These are phyloP conservation scores for Dicycla oo DNA, from an alignment of 2,888 invertebrate species.

Conservation along the genomic window DNA sequence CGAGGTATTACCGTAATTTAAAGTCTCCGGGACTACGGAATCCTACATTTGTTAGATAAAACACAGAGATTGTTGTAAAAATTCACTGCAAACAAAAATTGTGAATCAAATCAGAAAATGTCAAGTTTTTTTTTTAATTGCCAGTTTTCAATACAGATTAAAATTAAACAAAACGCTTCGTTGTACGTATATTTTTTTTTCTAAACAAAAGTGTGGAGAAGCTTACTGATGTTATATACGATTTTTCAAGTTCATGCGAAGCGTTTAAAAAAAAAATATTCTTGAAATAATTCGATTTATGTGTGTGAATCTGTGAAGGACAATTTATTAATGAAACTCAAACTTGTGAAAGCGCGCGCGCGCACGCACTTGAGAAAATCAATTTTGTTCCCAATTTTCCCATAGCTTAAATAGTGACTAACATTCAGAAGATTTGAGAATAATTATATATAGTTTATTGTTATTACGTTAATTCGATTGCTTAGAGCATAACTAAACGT, in stretches of 20 bases:
- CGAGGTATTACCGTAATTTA: slow-evolving; percentile 68
- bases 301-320: neutral
- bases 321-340: rapidly evolving
- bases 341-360: neutral
- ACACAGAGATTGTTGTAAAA: slow-evolving; percentile 77
- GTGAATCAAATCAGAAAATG: slow-evolving; percentile 79
- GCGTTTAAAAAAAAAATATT: too few species aligned
- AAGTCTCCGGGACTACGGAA: slow-evolving; percentile 70
- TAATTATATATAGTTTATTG: too few species aligned
- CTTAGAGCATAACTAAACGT: slow-evolving; percentile 39
- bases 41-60: slow-evolving; percentile 84
- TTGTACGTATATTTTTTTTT: slow-evolving; percentile 2
- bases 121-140: slow-evolving; percentile 75
- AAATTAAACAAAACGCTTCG: slow-evolving; percentile 21
- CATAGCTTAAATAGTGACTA: neutral
- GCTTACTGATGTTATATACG: too few species aligned
- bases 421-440: neutral
- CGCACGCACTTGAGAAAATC: neutral
- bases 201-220: too few species aligned
- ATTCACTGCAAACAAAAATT: slow-evolving; percentile 83
- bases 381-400: neutral
- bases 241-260: neutral
- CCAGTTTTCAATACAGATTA: slow-evolving; percentile 68
- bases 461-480: neutral
- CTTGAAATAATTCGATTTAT: neutral